Evolutionary conservation across 2,113 vertebrate genomes (phyloP).

Genomic region (Carassius auratus): DNA sequence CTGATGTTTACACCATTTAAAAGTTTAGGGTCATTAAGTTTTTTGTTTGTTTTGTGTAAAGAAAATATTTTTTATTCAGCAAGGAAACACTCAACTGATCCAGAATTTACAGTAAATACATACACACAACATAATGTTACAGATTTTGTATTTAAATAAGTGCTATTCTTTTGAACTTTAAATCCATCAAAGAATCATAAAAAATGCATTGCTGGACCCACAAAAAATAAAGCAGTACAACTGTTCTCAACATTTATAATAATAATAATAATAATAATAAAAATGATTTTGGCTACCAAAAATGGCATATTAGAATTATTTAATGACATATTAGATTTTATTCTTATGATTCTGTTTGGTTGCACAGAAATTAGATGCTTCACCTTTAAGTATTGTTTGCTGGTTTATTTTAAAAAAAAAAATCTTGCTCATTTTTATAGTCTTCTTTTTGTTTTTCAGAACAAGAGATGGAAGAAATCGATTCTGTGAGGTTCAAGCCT

Average conservation of each 20-base stretch:
- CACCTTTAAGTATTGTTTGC: background rate
- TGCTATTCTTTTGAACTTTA: too few relatives aligned
- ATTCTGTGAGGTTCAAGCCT: slow-evolving; percentile 74
- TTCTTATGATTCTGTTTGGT: background rate
- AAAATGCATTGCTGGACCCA: background rate
- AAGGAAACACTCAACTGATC: background rate
- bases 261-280: background rate
- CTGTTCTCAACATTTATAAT: too few relatives aligned
- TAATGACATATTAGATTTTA: background rate
- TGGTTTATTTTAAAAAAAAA: background rate
- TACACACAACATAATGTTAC: too few relatives aligned
- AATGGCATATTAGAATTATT: background rate
- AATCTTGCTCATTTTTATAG: background rate
- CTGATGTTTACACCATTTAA: too few relatives aligned
- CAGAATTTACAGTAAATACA: background rate
- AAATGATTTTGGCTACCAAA: background rate
- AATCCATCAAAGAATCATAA: background rate
- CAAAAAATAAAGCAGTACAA: background rate
- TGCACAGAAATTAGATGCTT: background rate
- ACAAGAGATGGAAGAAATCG: slow-evolving; percentile 88
- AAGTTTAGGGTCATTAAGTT: too few relatives aligned
- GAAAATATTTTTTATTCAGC: background rate
- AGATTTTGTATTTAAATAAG: too few relatives aligned
- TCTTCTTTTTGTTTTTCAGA: background rate
- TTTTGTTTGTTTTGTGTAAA: too few relatives aligned